Percentiles rank a stretch among this genome's conserved stretches.
Evolutionary conservation across 2,888 invertebrate genomes (phyloP).

Genomic region (Conistra vaccinii): DNA sequence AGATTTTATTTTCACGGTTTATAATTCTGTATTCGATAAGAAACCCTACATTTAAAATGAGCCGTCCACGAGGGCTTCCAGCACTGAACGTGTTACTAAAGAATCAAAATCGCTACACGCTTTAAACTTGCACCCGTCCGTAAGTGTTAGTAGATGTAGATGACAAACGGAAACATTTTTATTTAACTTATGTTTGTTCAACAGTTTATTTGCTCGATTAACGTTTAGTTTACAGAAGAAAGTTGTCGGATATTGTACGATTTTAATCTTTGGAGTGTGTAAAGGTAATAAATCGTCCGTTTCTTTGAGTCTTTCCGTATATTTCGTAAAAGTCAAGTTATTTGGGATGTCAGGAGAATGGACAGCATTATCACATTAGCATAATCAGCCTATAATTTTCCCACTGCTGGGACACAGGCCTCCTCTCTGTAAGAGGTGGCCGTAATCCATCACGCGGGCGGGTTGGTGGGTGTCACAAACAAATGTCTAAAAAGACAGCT

Average conservation of each 20-base stretch:
- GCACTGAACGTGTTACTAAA: too few species aligned
- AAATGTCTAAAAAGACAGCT: too few species aligned
- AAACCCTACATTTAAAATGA: too few species aligned
- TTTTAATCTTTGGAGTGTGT: slow-evolving; percentile 23
- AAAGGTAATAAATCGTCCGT: background rate
- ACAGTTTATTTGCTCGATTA: slow-evolving; percentile 44
- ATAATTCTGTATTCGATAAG: too few species aligned
- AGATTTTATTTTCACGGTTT: too few species aligned
- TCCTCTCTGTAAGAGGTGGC: too few species aligned
- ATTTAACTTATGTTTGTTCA: slow-evolving; percentile 34
- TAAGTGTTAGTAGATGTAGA: slow-evolving; percentile 22
- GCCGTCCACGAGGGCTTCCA: too few species aligned
- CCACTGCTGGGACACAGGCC: too few species aligned
- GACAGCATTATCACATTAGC: background rate
- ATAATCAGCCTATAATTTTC: too few species aligned
- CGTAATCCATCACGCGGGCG: too few species aligned
- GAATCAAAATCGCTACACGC: slow-evolving; percentile 5
- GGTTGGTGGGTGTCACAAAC: too few species aligned
- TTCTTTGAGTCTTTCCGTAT: slow-evolving; percentile 21
- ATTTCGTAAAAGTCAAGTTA: background rate
- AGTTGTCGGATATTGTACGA: slow-evolving; percentile 8
- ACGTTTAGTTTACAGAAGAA: slow-evolving; percentile 32
- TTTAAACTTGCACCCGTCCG: slow-evolving; percentile 19
- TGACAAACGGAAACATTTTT: slow-evolving; percentile 35
- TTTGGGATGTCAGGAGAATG: background rate